Evolutionary conservation across 2,888 invertebrate genomes (phyloP).

Genomic region (Coenonympha arcania): DNA sequence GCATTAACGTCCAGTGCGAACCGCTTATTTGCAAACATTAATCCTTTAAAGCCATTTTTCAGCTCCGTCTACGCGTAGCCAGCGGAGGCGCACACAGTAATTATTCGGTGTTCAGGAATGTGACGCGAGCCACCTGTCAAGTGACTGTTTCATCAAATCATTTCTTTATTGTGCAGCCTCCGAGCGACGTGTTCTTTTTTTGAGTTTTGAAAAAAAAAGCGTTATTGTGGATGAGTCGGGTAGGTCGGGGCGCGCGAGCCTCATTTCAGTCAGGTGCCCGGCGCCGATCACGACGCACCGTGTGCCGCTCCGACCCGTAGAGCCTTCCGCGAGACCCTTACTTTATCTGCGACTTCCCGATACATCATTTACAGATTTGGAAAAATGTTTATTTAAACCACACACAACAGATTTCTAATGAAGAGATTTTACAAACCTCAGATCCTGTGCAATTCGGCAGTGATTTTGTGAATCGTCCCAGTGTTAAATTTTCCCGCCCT

Average conservation of each 20-base stretch:
- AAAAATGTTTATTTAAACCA: conserved; percentile 19
- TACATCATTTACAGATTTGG: conserved; percentile 10
- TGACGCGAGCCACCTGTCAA: conserved; percentile 71
- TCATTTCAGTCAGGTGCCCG: conserved; percentile 68
- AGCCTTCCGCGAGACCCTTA: conserved; percentile 40
- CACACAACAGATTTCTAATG: conserved; percentile 24
- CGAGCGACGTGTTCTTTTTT: conserved; percentile 59
- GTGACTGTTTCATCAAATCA: conserved; percentile 71
- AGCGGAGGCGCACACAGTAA: conserved; percentile 58
- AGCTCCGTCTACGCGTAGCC: conserved; percentile 51
- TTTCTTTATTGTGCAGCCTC: conserved; percentile 70
- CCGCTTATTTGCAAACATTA: conserved; percentile 68
- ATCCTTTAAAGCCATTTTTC: conserved; percentile 66
- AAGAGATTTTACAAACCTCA: conserved; percentile 15
- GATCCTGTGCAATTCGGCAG: conserved; percentile 42
- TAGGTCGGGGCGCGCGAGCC: conserved; percentile 71
- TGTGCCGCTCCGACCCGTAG: conserved; percentile 35
- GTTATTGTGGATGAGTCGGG: conserved; percentile 62
- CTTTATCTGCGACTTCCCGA: conserved; percentile 11
- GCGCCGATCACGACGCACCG: conserved; percentile 64
- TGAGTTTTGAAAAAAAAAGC: conserved; percentile 62
- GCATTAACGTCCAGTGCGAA: conserved; percentile 53
- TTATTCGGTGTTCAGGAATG: conserved; percentile 58
- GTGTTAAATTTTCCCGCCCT: conserved; percentile 41
- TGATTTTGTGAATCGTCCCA: conserved; percentile 47